These are phyloP conservation scores for Myotis planiceps DNA, from an alignment of 2,797 vertebrate genomes.

Conservation along the genomic window DNA sequence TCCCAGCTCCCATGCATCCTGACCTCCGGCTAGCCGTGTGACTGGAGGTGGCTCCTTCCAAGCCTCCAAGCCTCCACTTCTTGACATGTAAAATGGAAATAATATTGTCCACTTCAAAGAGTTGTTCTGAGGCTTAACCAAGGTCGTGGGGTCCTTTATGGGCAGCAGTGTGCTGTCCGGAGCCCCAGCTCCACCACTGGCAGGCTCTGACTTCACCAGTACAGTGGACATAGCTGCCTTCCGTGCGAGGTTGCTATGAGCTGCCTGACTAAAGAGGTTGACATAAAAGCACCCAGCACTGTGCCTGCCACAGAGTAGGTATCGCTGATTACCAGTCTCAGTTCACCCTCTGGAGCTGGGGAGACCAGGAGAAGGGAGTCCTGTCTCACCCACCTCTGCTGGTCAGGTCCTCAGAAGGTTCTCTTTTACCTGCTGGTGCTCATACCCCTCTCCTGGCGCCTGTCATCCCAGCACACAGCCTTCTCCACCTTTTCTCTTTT, in stretches of 20 bases:
- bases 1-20: neutral
- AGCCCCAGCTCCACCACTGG: neutral
- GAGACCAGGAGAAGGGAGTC: neutral
- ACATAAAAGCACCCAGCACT: neutral
- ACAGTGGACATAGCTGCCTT: neutral
- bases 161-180: neutral
- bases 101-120: neutral
- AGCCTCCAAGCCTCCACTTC: neutral
- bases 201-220: neutral
- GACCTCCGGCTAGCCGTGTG: neutral
- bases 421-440: neutral
- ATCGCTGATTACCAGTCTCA: neutral
- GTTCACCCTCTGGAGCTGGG: neutral
- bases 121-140: neutral
- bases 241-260: neutral
- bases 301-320: neutral
- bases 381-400: neutral
- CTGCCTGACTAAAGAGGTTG: neutral
- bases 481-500: neutral
- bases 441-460: fast-evolving
- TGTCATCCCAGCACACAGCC: neutral
- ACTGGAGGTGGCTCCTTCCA: neutral
- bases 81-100: neutral
- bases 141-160: neutral
- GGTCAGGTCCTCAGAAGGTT: neutral